Evolutionary conservation across 2,797 vertebrate species (phyloP).

Genomic region (Tapera naevia): DNA sequence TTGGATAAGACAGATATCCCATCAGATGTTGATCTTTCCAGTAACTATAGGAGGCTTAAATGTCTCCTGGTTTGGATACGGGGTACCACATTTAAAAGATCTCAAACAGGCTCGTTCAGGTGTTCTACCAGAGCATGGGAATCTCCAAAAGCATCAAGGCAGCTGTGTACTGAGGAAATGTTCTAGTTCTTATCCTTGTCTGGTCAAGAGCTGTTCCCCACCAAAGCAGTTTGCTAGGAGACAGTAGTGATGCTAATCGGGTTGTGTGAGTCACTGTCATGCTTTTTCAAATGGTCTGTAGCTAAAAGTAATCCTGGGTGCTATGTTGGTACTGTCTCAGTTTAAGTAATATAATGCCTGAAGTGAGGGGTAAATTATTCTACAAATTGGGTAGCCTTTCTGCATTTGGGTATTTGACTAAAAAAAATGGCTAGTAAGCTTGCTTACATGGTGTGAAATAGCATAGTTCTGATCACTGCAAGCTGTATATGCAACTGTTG

Average conservation of each 20-base stretch:
- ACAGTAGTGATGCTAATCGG: background rate
- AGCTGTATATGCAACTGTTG: background rate
- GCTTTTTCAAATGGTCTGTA: background rate
- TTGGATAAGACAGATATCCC: background rate
- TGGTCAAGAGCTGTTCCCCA: background rate
- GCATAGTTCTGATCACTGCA: background rate
- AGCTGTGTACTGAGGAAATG: background rate
- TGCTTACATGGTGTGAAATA: background rate
- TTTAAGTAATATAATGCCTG: background rate
- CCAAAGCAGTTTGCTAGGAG: background rate
- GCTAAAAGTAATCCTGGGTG: conserved; percentile 7
- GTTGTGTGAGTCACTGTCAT: background rate
- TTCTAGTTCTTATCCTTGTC: background rate
- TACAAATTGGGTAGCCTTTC: background rate
- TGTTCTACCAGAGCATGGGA: background rate
- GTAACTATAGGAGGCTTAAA: background rate
- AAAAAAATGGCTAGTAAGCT: background rate
- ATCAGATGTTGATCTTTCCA: background rate
- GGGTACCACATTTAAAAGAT: background rate
- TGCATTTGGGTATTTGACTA: background rate
- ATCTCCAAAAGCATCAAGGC: background rate
- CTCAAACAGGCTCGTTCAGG: background rate
- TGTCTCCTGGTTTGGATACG: background rate
- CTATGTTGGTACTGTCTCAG: background rate
- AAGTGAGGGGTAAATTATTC: background rate